Evolutionary conservation across 2,888 invertebrate genomes (phyloP).

Genomic region (Thymelicus acteon): DNA sequence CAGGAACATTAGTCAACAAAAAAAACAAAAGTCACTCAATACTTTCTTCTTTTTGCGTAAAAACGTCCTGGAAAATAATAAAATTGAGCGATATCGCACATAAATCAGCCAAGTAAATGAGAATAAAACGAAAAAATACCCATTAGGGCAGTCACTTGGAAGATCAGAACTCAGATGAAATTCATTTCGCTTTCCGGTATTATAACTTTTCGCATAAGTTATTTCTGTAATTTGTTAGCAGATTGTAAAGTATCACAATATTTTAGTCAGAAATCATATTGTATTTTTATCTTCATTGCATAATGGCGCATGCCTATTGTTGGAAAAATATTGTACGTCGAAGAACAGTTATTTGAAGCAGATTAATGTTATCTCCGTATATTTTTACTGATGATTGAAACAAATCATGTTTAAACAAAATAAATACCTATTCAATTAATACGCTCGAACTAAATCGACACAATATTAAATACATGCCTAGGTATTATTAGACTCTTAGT

Average conservation of each 20-base stretch:
- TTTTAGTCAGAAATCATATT: background rate
- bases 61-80: slow-evolving; percentile 50
- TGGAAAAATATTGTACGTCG: too few relatives aligned
- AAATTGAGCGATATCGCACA: slow-evolving; percentile 66
- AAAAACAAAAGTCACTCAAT: slow-evolving; percentile 17
- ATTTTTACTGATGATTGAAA: too few relatives aligned
- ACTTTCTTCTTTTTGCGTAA: slow-evolving; percentile 20
- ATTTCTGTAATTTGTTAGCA: slow-evolving; percentile 43
- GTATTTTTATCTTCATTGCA: too few relatives aligned
- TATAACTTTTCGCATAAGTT: slow-evolving; percentile 46
- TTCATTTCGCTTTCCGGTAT: slow-evolving; percentile 59
- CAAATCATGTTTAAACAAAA: too few relatives aligned
- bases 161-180: slow-evolving; percentile 66
- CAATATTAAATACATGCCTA: too few relatives aligned
- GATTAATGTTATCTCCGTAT: too few relatives aligned
- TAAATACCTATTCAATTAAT: too few relatives aligned
- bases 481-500: too few relatives aligned
- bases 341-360: too few relatives aligned
- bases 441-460: too few relatives aligned
- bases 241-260: slow-evolving; percentile 13
- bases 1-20: background rate
- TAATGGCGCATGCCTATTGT: too few relatives aligned
- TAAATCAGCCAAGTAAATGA: slow-evolving; percentile 75
- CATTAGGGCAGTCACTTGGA: slow-evolving; percentile 72
- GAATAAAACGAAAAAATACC: slow-evolving; percentile 65